Percentiles rank a stretch among this genome's conserved stretches.
Conservation (phyloP, 2,113 vertebrate species). For the Coracopsis vasa region DNA sequence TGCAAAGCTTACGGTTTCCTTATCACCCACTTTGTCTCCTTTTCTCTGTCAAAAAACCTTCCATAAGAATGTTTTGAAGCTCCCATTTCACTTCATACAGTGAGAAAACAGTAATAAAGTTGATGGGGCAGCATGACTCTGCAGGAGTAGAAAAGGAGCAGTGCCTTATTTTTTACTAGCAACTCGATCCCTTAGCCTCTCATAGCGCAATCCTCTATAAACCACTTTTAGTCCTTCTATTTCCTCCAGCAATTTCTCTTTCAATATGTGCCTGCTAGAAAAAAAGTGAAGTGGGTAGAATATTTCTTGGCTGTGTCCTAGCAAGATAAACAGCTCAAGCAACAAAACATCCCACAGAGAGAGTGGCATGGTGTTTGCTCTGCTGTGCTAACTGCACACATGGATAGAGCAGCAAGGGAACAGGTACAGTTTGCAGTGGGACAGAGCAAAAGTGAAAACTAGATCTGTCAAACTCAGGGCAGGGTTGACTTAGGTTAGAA, state of each 20-base stretch:
- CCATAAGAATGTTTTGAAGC: background rate
- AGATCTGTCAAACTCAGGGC: background rate
- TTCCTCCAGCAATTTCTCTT: background rate
- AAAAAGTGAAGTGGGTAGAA: background rate
- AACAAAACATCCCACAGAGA: background rate
- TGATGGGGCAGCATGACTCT: background rate
- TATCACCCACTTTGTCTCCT: background rate
- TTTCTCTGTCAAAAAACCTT: background rate
- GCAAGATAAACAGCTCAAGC: background rate
- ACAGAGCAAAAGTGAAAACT: background rate
- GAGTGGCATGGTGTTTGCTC: background rate
- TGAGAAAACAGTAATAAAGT: background rate
- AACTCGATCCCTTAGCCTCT: background rate
- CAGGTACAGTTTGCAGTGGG: background rate
- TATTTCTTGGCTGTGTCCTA: background rate
- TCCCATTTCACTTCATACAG: background rate
- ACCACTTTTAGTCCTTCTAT: background rate
- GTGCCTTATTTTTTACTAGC: background rate
- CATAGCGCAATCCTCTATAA: background rate
- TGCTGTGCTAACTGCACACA: background rate
- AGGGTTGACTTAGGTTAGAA: background rate
- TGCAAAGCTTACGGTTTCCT: background rate
- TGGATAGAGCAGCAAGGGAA: background rate
- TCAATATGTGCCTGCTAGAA: background rate
- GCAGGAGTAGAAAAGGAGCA: background rate